Conservation (phyloP, 2,113 vertebrate genomes). For the Alouatta palliata region DNA sequence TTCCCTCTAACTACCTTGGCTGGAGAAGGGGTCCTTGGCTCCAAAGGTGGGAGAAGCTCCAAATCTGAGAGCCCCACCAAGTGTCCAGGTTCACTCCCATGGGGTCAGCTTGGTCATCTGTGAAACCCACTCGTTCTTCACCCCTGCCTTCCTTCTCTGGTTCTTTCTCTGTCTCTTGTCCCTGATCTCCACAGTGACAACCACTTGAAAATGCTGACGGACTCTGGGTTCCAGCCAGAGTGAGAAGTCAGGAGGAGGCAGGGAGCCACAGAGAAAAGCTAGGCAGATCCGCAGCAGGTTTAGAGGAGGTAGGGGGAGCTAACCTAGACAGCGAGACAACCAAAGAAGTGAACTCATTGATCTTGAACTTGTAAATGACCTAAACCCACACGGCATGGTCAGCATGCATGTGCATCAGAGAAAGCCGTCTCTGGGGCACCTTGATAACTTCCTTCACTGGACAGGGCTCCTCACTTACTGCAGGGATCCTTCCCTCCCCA, state of each 20-base stretch:
- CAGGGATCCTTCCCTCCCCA: neutral
- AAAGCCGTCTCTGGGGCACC: rapidly evolving
- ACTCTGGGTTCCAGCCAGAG: neutral
- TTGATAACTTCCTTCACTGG: neutral
- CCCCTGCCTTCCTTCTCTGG: neutral
- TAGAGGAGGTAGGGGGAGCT: neutral
- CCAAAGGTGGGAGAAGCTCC: neutral
- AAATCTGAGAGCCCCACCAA: neutral
- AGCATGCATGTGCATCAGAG: rapidly evolving
- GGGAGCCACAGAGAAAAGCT: neutral
- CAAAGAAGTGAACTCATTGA: neutral
- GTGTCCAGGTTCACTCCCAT: neutral
- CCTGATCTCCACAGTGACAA: neutral
- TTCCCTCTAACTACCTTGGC: neutral
- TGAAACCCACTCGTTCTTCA: neutral
- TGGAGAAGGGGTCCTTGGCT: neutral
- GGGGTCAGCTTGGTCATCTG: too few relatives aligned
- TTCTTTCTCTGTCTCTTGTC: neutral
- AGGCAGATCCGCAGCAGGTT: neutral
- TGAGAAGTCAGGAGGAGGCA: neutral
- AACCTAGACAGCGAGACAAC: neutral
- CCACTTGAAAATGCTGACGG: neutral
- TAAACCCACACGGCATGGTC: neutral
- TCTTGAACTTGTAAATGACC: neutral
- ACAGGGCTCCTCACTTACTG: neutral